Base-by-base conservation (phyloP, 2,797 vertebrate species). In the Diplodus sargus region DNA sequence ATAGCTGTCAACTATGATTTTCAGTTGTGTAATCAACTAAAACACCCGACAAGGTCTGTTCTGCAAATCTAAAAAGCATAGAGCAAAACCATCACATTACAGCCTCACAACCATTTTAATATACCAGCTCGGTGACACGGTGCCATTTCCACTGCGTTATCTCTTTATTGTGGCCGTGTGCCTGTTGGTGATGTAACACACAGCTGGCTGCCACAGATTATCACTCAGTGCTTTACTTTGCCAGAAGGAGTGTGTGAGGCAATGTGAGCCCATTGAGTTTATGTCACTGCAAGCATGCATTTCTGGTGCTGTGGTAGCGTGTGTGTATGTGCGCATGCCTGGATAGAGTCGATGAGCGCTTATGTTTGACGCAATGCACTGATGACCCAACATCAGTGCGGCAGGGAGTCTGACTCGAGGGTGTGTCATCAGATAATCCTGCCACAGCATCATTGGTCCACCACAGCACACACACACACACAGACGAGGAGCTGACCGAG, bases 151-250 rank as follows among this genome's bases (percentile, higher is more conserved):
- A 62, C 67, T 18, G 64, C 58, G 58, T 83, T 6, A 61, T 79
- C 58, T 49, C 66, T 70, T 39, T 54, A 20, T 45, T n/a, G 53
- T 56, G 70, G 63, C 70, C 0, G 3, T 12, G 7, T 63, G 81
- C 64, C 75, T 48, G 49, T 43, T 43, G 16, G 74, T 94, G 91
- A 94, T 89, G 92, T 91, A 94, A 95, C 89, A 77, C 85, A 86
- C 93, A 94, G 91, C 93, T 93, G 92, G 79, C 82, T 63, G 82
- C 83, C 48, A 60, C 85, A 87, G 91, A 93, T 94, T 93, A 91
- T 89, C 74, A 76, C 74, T 86, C 87, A 70, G 79, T 43, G 59
- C 70, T 90, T 88, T 62, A 71, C 63, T 80, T 71, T 71, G 74
- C 74, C 75, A 64, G 76, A 53, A 70, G 47, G 72, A 73, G 68